phyloP scores from a whole-genome alignment of 2,888 invertebrate species.

The Sceliomorpha sp. region DNA sequence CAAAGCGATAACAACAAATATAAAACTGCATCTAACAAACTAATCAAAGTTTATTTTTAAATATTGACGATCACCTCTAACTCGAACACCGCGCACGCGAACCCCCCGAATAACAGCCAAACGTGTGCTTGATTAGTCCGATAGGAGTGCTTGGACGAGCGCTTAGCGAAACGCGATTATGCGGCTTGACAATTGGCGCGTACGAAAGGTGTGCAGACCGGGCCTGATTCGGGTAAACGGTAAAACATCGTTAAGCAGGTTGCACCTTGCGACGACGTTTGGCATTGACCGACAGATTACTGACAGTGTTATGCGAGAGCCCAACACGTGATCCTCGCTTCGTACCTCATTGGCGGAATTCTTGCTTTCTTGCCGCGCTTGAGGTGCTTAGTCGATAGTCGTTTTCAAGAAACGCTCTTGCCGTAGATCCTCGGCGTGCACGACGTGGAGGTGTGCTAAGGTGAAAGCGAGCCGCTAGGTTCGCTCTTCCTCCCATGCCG shows the following conservation, averaged over 20 bases:
- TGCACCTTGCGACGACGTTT: conserved; percentile 34
- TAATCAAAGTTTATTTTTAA: no score
- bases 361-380: conserved; percentile 39
- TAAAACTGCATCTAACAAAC: no score
- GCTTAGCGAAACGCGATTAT: no score
- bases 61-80: no score
- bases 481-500: conserved; percentile 2
- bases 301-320: conserved; percentile 44
- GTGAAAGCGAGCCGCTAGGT: conserved; percentile 15
- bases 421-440: conserved; percentile 34
- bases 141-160: no score
- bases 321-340: conserved; percentile 34
- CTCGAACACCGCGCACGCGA: no score
- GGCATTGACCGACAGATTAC: conserved; percentile 51
- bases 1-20: no score
- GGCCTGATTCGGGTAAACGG: conserved; percentile 2
- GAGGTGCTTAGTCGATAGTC: conserved; percentile 52
- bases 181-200: no score
- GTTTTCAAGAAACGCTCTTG: conserved; percentile 45
- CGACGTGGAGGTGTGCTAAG: conserved; percentile 47
- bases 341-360: conserved; percentile 31
- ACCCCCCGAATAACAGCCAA: no score
- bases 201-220: no score
- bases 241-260: conserved; percentile 33
- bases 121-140: no score